A percentile compares a stretch with the other conserved stretches of the same genome.
Conservation (phyloP, 1,140 invertebrate species). For the Brachystomella parvula region DNA sequence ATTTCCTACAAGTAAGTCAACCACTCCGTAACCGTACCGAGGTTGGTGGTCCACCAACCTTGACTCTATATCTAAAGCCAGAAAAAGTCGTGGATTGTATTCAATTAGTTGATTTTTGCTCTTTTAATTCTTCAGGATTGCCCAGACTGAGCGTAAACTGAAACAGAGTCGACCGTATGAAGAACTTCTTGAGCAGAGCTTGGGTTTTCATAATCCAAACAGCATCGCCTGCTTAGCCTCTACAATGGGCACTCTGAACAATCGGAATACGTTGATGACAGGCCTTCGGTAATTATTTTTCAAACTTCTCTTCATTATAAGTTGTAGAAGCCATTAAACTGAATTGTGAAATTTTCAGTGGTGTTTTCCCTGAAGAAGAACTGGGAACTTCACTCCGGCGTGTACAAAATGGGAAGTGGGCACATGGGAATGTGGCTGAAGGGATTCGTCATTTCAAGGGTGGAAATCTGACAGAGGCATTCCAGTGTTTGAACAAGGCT, state of each 20-base stretch:
- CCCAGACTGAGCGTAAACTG: slow-evolving; percentile 29
- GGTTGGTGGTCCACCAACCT: not conserved
- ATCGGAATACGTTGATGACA: slow-evolving; percentile 64
- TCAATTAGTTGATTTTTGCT: not conserved
- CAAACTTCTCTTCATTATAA: not conserved
- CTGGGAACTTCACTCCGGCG: slow-evolving; percentile 74
- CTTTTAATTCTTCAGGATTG: not conserved
- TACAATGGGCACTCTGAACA: slow-evolving; percentile 59
- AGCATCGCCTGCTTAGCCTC: slow-evolving; percentile 69
- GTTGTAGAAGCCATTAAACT: not conserved
- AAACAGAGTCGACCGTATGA: slow-evolving; percentile 56
- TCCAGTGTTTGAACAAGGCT: slow-evolving; percentile 89
- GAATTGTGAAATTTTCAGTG: slow-evolving; percentile 45
- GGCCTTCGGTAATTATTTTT: slow-evolving; percentile 56
- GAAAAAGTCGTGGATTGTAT: too few relatives aligned
- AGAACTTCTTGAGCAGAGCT: slow-evolving; percentile 70
- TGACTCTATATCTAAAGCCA: too few relatives aligned
- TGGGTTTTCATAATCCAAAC: slow-evolving; percentile 83
- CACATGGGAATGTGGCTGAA: slow-evolving; percentile 80
- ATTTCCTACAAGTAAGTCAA: slow-evolving; percentile 73
- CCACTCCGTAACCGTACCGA: slow-evolving; percentile 1
- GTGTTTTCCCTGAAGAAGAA: slow-evolving; percentile 66
- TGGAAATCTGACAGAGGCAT: slow-evolving; percentile 81
- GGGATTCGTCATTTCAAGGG: slow-evolving; percentile 90
- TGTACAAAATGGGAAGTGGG: slow-evolving; percentile 84